Evolutionary conservation across 2,113 vertebrate species (phyloP), one percentile per base, ranked within the genome.

Genomic region (Aegypius monachus): DNA sequence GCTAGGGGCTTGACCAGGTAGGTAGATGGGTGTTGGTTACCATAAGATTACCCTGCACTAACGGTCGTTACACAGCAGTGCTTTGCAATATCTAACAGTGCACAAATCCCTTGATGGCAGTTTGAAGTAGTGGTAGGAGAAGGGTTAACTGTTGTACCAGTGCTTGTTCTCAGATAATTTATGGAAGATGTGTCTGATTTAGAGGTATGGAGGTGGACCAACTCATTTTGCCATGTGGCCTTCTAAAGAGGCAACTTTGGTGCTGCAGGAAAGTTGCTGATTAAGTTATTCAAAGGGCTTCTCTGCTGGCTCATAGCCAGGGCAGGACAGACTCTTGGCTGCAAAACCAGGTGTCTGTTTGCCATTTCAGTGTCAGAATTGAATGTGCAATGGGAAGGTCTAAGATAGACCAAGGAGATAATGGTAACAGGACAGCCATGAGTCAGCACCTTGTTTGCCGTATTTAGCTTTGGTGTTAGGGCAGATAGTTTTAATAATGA

Each of bases 341-440:
- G 53, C 59, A 63, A 45, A 86, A 31, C 12, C 34, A 68, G 34
- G 63, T 66, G 27, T 55, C 40, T 81, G 16, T 71, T 53, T 77
- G 88, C 63, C 58, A 42, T 43, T 36, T 62, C 48, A 34, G 53
- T 58, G 59, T 53, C 59, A 47, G 65, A 71, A 63, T 16, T 72
- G 70, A 61, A 31, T 36, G 40, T 42, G 34, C 21, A 52, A 17
- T 26, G 48, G n/a, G 21, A 77, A 31, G 45, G 50, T 36, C 29
- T 50, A 26, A 43, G 65, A 31, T 29, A 25, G 61, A 40, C 88
- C 29, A 27, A 23, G 65, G 29, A 34, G 36, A 16, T 48, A 32
- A 55, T 0, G 4, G 4, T 19, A 40, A 1, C 20, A 38, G 73
- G 22, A 12, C 50, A 55, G 81, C 21, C 1, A 1, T 20, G 47